Conservation (phyloP, 2,113 vertebrate species). For the Arothron firmamentum region DNA sequence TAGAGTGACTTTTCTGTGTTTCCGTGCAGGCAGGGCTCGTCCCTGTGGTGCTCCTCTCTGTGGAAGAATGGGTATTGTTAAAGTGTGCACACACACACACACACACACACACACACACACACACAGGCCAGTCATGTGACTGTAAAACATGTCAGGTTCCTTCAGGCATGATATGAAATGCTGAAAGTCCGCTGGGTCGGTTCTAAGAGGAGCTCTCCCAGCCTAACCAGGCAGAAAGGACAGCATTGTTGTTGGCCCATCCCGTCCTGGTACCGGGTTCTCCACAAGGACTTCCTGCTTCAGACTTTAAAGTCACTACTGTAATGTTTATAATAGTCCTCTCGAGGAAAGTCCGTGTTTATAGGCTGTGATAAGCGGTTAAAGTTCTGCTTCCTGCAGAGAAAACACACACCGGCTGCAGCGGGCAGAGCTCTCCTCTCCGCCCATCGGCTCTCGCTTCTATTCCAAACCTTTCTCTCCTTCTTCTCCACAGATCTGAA, state of each 20-base stretch:
- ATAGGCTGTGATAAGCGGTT: not conserved
- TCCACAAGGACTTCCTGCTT: constrained; percentile 39
- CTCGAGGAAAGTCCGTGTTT: not conserved
- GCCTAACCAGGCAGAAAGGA: constrained; percentile 52
- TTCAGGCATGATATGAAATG: constrained; percentile 41
- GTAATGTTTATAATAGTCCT: constrained; percentile 2
- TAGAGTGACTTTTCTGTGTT: constrained; percentile 3
- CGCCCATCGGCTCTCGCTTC: too few species aligned
- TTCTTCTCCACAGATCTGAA: constrained; percentile 28
- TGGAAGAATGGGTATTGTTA: constrained; percentile 58
- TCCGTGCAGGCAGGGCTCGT: constrained; percentile 6
- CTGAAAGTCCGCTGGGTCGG: constrained; percentile 53
- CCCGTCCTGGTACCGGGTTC: constrained; percentile 68
- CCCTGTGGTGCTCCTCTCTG: constrained; percentile 2
- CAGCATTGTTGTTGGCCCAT: constrained; percentile 62
- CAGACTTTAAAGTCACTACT: constrained; percentile 41
- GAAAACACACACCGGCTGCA: too few species aligned
- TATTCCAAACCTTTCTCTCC: not conserved
- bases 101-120: too few species aligned
- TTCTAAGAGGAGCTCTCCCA: constrained; percentile 55
- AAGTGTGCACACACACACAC: constrained; percentile 10
- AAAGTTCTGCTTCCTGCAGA: not conserved
- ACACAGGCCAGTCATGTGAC: too few species aligned
- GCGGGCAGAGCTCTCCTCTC: too few species aligned
- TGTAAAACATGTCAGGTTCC: constrained; percentile 34